Evolutionary conservation across 35 echinoderm and acorn worm species (phyloP).

Genomic region (Apostichopus parvimensis): DNA sequence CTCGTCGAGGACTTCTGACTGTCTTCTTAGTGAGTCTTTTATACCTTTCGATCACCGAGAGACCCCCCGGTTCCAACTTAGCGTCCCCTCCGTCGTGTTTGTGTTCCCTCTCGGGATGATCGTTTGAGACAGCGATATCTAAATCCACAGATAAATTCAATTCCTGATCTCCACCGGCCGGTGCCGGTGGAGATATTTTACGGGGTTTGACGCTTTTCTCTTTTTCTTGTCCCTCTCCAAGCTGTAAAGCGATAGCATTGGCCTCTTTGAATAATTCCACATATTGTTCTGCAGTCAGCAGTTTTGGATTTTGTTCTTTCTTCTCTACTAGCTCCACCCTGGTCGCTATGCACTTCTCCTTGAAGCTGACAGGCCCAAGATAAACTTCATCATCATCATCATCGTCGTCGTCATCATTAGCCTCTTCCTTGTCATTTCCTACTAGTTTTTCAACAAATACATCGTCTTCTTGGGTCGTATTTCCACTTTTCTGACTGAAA

Average conservation of each 20-base stretch:
- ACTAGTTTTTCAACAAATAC: background rate
- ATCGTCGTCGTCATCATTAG: background rate
- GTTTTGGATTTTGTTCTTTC: constrained; percentile 18
- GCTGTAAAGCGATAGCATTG: constrained; percentile 56
- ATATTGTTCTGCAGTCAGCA: constrained; percentile 76
- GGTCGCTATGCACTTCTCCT: constrained; percentile 75
- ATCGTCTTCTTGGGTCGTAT: constrained; percentile 16
- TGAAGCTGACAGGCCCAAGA: constrained; percentile 77
- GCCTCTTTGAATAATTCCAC: constrained; percentile 78
- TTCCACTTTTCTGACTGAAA: constrained; percentile 33
- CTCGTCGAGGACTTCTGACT: background rate
- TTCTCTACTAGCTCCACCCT: constrained; percentile 56
- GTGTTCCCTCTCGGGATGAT: background rate
- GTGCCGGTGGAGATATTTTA: background rate
- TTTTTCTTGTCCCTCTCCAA: constrained; percentile 25
- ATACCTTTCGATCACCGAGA: constrained; percentile 32
- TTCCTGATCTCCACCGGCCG: background rate
- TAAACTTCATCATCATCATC: constrained; percentile 92
- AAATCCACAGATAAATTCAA: constrained; percentile 43
- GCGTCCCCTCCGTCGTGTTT: background rate
- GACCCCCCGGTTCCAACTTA: background rate
- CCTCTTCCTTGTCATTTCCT: background rate
- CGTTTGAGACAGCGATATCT: background rate
- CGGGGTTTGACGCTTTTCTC: background rate
- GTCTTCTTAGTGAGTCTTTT: constrained; percentile 18